phyloP scores from a whole-genome alignment of 2,113 vertebrate genomes.

The Notechis scutatus region DNA sequence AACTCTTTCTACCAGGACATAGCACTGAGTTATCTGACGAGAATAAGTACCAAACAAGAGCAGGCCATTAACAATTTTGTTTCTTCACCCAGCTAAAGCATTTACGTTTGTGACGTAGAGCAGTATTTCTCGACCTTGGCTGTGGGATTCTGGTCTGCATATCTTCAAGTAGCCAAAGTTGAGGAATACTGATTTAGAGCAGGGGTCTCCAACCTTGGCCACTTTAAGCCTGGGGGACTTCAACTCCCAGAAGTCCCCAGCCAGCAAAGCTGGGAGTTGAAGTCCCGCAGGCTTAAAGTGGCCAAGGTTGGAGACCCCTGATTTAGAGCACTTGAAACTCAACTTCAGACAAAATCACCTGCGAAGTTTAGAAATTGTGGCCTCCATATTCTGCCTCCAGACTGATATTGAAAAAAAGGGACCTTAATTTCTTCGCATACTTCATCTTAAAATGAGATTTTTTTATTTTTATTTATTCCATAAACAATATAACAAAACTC shows the following conservation, averaged over 20 bases:
- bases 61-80: not conserved
- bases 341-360: not conserved
- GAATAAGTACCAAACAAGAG: not conserved
- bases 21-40: not conserved
- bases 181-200: too few species aligned
- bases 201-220: too few species aligned
- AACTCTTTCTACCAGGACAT: not conserved
- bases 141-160: too few species aligned
- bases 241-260: too few species aligned
- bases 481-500: slow-evolving; percentile 99
- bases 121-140: too few species aligned
- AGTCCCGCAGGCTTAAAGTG: too few species aligned
- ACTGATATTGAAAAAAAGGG: slow-evolving; percentile 52
- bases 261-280: too few species aligned
- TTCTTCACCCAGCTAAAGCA: not conserved
- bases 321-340: not conserved
- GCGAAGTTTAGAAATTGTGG: not conserved
- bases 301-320: not conserved
- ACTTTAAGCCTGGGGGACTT: too few species aligned
- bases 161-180: too few species aligned
- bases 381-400: slow-evolving; percentile 15
- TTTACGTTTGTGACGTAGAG: not conserved
- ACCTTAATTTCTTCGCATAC: slow-evolving; percentile 77
- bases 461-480: slow-evolving; percentile 99
- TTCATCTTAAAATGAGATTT: slow-evolving; percentile 98